phyloP scores from a whole-genome alignment of 2,888 invertebrate genomes.

The Onthophagus sagittarius region DNA sequence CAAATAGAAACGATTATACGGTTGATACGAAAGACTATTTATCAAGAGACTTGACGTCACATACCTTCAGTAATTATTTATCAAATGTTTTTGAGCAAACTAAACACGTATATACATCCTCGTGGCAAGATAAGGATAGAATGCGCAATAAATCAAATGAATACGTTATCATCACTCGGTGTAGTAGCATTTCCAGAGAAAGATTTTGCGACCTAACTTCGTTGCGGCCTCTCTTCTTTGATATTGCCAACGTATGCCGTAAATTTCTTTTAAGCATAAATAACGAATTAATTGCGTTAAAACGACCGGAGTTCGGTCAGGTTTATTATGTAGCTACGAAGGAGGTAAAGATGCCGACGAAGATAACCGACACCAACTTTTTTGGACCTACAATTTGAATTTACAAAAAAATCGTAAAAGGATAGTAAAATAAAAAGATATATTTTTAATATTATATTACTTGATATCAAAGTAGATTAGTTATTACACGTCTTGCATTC shows the following conservation, averaged over 20 bases:
- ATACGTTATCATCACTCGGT: background rate
- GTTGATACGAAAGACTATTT: background rate
- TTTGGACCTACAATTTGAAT: background rate
- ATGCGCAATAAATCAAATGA: background rate
- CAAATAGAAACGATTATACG: background rate
- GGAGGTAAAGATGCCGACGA: background rate
- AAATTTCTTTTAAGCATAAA: slow-evolving; percentile 2
- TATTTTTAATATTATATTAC: no score
- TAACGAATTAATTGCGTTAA: slow-evolving; percentile 12
- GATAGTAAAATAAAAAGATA: no score
- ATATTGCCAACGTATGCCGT: background rate
- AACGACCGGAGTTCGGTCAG: slow-evolving; percentile 1
- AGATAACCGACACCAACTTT: background rate
- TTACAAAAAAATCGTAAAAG: background rate
- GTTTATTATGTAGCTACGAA: background rate
- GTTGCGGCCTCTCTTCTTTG: slow-evolving; percentile 5
- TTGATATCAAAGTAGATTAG: no score
- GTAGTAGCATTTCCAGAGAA: background rate
- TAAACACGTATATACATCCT: background rate
- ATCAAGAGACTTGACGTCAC: background rate
- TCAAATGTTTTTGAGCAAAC: background rate
- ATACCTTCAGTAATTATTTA: background rate
- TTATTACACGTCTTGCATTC: no score
- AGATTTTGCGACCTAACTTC: background rate
- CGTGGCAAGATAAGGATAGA: background rate